phyloP scores from a whole-genome alignment of 2,113 vertebrate species.

The Rostratula benghalensis region DNA sequence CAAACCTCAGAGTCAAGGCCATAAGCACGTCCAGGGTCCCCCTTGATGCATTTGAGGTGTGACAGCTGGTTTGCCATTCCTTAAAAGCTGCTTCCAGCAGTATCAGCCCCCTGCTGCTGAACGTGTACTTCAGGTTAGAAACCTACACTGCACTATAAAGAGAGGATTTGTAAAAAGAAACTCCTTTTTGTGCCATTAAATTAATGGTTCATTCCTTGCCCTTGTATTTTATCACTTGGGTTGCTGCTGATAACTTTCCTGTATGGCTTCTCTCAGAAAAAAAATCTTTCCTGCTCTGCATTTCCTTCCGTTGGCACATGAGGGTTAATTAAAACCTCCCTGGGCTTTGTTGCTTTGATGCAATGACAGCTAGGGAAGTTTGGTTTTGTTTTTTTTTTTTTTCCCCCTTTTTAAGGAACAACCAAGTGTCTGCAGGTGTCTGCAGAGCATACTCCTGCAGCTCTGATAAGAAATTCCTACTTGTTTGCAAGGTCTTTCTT shows the following conservation, averaged over 20 bases:
- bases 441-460: neutral
- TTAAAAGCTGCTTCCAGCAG: neutral
- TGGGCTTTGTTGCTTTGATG: neutral
- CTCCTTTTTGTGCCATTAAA: neutral
- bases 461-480: neutral
- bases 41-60: neutral
- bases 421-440: neutral
- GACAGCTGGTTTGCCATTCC: neutral
- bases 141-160: neutral
- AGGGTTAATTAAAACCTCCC: neutral
- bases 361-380: neutral
- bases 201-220: neutral
- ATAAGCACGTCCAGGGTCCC: neutral
- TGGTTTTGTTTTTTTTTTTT: neutral
- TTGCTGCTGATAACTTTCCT: neutral
- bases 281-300: neutral
- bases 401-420: neutral
- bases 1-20: neutral
- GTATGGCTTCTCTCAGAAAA: neutral
- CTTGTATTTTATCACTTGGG: neutral
- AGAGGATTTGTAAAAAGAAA: neutral
- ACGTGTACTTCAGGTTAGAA: rapidly evolving
- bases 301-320: neutral
- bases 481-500: neutral
- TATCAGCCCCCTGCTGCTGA: neutral